Conservation (phyloP, 1,140 invertebrate species). For the Eriocheir sinensis region DNA sequence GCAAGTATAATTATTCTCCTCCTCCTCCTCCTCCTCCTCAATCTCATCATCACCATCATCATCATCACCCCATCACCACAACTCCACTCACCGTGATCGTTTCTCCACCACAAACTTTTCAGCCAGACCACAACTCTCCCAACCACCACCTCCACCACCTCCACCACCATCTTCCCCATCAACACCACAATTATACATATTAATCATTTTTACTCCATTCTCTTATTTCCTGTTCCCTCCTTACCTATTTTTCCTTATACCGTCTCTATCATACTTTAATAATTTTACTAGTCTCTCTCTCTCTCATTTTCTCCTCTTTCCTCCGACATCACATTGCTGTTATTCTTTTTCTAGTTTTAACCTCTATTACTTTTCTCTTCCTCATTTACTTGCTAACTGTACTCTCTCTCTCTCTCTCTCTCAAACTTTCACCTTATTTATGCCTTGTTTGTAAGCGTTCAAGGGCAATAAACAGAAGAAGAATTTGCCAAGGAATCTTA, state of each 20-base stretch:
- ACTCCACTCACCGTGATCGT: no score
- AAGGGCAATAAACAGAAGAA: neutral
- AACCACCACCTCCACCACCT: no score
- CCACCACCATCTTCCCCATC: neutral
- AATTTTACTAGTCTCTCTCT: neutral
- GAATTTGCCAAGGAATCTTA: neutral
- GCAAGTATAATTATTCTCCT: neutral
- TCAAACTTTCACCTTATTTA: neutral
- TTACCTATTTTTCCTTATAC: neutral
- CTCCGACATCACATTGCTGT: neutral
- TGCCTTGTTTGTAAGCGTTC: slow-evolving; percentile 1
- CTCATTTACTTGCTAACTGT: neutral
- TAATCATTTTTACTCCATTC: neutral
- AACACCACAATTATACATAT: neutral
- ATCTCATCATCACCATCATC: no score
- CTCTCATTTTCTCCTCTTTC: neutral
- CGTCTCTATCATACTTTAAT: neutral
- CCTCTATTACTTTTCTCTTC: no score
- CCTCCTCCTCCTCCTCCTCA: neutral
- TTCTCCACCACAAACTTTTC: no score
- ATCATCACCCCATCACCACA: no score
- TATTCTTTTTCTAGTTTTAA: neutral
- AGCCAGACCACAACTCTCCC: neutral
- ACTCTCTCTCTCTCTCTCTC: slow-evolving; percentile 55
- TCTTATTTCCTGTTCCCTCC: neutral